Evolutionary conservation across 2,113 vertebrate species (phyloP).

Genomic region (Pipra filicauda): DNA sequence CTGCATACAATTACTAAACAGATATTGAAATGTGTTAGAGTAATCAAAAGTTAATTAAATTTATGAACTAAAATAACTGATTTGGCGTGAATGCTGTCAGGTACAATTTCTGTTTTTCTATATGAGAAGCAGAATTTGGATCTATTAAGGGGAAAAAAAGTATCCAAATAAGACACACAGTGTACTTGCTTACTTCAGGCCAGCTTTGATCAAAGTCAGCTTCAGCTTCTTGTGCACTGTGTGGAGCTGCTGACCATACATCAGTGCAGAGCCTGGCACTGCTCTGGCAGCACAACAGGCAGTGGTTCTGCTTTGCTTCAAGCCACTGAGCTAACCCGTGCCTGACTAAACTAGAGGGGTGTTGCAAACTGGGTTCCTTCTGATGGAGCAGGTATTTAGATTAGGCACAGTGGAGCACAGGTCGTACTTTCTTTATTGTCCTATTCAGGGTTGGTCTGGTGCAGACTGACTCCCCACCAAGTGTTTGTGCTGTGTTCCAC

Average conservation of each 20-base stretch:
- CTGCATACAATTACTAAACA: constrained; percentile 20
- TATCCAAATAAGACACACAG: background rate
- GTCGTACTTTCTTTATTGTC: background rate
- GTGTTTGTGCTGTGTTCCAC: background rate
- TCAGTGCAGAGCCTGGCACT: background rate
- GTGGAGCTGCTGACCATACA: background rate
- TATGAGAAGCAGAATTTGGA: background rate
- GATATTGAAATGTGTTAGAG: background rate
- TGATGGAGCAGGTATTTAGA: background rate
- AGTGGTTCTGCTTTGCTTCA: background rate
- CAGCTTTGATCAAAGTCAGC: background rate
- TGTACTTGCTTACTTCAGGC: background rate
- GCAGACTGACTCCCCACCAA: background rate
- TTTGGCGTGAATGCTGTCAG: background rate
- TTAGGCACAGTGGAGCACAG: background rate
- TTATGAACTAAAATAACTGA: background rate
- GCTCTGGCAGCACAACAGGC: background rate
- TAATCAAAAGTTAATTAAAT: constrained; percentile 38
- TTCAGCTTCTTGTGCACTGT: background rate
- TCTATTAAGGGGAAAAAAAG: background rate
- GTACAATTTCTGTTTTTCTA: background rate
- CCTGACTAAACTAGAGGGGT: background rate
- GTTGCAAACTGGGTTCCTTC: background rate
- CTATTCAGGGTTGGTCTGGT: background rate
- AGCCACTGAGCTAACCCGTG: background rate